Percentiles rank a stretch among this genome's conserved stretches.
These are phyloP conservation scores for Eudasyphora cyanicolor DNA, from an alignment of 2,888 invertebrate species.

Conservation along the genomic window DNA sequence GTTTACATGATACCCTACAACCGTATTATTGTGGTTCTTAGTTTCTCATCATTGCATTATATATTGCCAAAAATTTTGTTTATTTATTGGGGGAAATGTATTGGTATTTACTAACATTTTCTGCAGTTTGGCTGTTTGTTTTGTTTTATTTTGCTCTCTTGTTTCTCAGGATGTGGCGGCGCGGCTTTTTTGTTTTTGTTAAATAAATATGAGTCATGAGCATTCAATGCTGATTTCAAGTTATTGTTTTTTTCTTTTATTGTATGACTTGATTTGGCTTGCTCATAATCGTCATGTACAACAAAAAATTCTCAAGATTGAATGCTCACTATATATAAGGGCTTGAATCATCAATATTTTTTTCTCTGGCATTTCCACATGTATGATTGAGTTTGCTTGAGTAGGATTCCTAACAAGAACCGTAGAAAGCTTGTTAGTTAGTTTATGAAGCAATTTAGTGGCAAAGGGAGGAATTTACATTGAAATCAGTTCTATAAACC, in stretches of 20 bases:
- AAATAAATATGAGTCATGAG: background rate
- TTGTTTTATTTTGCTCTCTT: conserved; percentile 30
- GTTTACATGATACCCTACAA: conserved; percentile 21
- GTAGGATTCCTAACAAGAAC: too few species aligned
- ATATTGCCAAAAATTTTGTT: background rate
- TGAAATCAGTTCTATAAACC: too few species aligned
- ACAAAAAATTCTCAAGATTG: background rate
- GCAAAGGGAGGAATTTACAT: too few species aligned
- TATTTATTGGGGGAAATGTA: background rate
- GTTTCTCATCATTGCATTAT: background rate
- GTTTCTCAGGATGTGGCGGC: background rate
- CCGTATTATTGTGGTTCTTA: background rate
- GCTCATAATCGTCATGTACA: background rate
- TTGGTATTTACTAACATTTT: background rate
- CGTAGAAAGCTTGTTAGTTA: too few species aligned
- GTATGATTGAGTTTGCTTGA: background rate
- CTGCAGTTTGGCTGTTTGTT: conserved; percentile 28
- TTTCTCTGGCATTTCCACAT: background rate
- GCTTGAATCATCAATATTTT: background rate
- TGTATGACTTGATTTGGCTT: conserved; percentile 37
- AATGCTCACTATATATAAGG: background rate
- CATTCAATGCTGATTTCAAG: too few species aligned
- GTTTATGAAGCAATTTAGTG: too few species aligned
- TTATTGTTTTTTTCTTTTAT: conserved; percentile 31
- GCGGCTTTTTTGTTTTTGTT: too few species aligned